phyloP scores from a whole-genome alignment of 64 coral and sea anemone genomes.

The Porites australiensis region DNA sequence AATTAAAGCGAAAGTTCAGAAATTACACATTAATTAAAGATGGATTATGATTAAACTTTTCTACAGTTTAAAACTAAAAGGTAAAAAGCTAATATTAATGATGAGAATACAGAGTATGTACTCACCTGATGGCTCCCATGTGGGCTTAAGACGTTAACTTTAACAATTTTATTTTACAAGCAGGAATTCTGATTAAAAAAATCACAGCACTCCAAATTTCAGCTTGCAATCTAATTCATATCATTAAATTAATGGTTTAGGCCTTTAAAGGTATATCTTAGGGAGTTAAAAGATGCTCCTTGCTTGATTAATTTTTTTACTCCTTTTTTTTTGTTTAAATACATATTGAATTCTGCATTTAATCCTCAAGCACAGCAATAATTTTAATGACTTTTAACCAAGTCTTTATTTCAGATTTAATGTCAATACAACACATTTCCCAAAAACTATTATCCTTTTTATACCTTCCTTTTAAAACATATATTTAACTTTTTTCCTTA shows the following conservation, averaged over 20 bases:
- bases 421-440: too few species aligned
- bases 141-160: neutral
- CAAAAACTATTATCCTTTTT: too few species aligned
- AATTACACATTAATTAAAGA: neutral
- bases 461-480: too few species aligned
- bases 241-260: neutral
- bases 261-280: neutral
- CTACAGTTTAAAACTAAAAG: neutral
- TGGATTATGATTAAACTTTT: neutral
- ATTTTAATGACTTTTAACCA: too few species aligned
- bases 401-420: too few species aligned
- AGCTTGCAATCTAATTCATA: neutral
- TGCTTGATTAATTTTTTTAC: too few species aligned
- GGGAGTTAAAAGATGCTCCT: neutral
- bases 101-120: neutral
- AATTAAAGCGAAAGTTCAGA: too few species aligned
- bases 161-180: constrained; percentile 7
- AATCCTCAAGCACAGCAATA: too few species aligned
- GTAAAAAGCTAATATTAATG: neutral
- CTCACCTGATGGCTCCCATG: constrained; percentile 46
- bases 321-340: too few species aligned
- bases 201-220: neutral
- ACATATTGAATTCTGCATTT: too few species aligned
- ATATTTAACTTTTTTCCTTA: too few species aligned
- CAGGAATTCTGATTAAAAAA: constrained; percentile 1